Percentiles rank a stretch among this genome's conserved stretches.
Conservation (phyloP, 2,888 invertebrate genomes). For the Galeruca laticollis region DNA sequence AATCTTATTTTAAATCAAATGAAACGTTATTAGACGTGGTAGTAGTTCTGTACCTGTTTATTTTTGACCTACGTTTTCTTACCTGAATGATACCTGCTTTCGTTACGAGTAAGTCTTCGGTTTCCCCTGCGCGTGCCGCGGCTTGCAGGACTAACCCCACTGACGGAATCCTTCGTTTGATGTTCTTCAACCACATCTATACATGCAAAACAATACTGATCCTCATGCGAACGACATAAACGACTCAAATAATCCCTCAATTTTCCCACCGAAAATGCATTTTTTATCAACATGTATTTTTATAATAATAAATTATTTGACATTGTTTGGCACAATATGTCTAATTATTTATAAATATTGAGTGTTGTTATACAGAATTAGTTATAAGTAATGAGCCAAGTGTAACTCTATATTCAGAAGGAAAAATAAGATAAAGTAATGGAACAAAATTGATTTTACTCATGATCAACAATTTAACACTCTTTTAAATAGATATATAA, state of each 20-base stretch:
- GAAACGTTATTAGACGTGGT: not conserved
- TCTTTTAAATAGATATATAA: too few relatives aligned
- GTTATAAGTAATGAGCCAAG: too few relatives aligned
- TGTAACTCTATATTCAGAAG: too few relatives aligned
- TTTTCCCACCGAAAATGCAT: constrained; percentile 30
- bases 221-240: constrained; percentile 46
- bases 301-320: too few relatives aligned
- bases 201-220: constrained; percentile 51
- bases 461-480: too few relatives aligned
- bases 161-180: constrained; percentile 56
- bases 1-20: not conserved
- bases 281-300: too few relatives aligned
- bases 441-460: too few relatives aligned
- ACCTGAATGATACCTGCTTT: constrained; percentile 97
- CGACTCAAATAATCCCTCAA: constrained; percentile 13
- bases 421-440: too few relatives aligned
- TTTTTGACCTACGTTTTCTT: constrained; percentile 63
- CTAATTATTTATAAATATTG: too few relatives aligned
- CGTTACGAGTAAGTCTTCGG: constrained; percentile 91
- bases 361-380: too few relatives aligned
- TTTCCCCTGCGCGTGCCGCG: constrained; percentile 76
- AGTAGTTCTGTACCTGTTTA: not conserved
- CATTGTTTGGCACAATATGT: too few relatives aligned
- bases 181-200: constrained; percentile 61
- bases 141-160: constrained; percentile 66